Base-by-base conservation (phyloP, 1,140 invertebrate genomes). In the Drosophila simulans region DNA sequence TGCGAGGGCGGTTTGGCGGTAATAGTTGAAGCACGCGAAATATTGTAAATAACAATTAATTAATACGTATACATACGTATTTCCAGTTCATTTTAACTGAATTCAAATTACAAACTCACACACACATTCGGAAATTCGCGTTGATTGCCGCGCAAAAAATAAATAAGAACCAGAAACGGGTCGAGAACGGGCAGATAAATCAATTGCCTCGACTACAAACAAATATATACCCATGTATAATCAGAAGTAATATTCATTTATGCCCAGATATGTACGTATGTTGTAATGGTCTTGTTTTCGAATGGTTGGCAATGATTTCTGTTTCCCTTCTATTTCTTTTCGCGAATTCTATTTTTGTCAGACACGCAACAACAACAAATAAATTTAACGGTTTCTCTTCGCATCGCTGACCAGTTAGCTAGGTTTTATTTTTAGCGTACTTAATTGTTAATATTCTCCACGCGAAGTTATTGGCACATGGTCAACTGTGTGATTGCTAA, bases 291-390 rank as follows among this genome's bases (percentile, higher is more conserved):
- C 53, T 76, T 65, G 27, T 66, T 46, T 51, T 76, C 37, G 17
- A 64, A 65, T 54, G 69, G 51, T 13, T 68, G 69, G 60, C 72
- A 76, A 62, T 85, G 75, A 88, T 76, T 86, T 82, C 45, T 48
- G 59, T 66, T 86, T 71, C 49, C 77, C 79, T 81, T 68, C 54
- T 72, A 59, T 63, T 66, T 46, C 48, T 69, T 71, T 57, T 71
- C 15, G 63, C 77, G 15, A 69, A 46, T 68, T 82, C 75, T 75
- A 74, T 80, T 79, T 83, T 85, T 45, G 54, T 76, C 15, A 66
- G 39, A 57, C 22, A 27, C 46, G 15, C 43, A 64, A 56, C 52
- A 40, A 37, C 37, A 53, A 40, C 27, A 7, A 35, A 0, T 8
- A 8, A 15, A 34, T 17, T 27, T 17, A 22, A 34, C 60, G 39